Percentiles rank a stretch among this genome's conserved stretches.
Evolutionary conservation across 2,797 vertebrate species (phyloP).

Genomic region (Tenualosa thibaudeaui): DNA sequence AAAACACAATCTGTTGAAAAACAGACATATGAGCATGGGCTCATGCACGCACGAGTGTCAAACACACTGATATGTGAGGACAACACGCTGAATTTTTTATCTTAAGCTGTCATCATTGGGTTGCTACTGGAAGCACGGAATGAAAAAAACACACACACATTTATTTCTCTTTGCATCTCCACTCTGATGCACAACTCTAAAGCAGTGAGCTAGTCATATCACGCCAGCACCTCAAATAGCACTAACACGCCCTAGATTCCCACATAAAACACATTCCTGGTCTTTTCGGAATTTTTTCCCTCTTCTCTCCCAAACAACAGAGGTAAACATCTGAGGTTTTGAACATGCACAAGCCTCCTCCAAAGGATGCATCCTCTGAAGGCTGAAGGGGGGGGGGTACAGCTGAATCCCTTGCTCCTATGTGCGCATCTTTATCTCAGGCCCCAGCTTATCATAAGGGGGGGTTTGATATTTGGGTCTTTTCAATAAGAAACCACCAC

Average conservation of each 20-base stretch:
- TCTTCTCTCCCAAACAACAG: not conserved
- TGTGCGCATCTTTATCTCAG: not conserved
- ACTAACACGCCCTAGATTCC: slow-evolving; percentile 8
- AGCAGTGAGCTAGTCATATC: not conserved
- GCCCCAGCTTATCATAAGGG: not conserved
- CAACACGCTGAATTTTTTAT: slow-evolving; percentile 17
- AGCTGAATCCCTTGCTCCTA: not conserved
- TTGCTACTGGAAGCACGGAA: not conserved
- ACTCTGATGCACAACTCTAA: not conserved
- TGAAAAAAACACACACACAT: not conserved
- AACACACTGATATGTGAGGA: slow-evolving; percentile 4
- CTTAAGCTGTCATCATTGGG: not conserved
- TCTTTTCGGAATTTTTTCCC: not conserved
- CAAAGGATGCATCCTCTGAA: slow-evolving; percentile 30
- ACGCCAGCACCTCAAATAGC: not conserved
- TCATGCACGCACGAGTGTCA: not conserved
- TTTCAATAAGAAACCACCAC: not conserved
- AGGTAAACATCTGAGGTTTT: slow-evolving; percentile 13
- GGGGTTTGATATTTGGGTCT: not conserved
- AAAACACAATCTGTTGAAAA: not conserved
- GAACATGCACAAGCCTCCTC: slow-evolving; percentile 31
- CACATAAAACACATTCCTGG: not conserved
- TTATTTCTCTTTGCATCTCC: not conserved
- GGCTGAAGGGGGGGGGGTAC: not conserved
- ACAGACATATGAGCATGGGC: not conserved